Percentiles rank a stretch among this genome's conserved stretches.
Conservation (phyloP, 2,888 invertebrate species). For the Agrotis exclamationis region DNA sequence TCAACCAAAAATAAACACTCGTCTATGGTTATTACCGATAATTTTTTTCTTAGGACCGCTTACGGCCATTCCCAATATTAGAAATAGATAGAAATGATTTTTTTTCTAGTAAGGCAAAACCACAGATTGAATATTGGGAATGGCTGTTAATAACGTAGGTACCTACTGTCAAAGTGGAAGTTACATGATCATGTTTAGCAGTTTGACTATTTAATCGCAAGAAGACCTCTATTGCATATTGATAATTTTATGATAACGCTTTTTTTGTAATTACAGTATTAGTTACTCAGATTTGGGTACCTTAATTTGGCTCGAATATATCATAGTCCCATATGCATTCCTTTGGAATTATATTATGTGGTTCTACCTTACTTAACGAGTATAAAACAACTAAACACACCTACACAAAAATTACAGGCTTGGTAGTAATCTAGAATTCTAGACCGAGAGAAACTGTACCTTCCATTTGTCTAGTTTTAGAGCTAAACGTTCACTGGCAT, state of each 20-base stretch:
- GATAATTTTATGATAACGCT: no score
- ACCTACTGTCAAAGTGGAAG: no score
- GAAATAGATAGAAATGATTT: no score
- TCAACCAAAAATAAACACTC: constrained; percentile 9
- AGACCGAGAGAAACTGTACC: constrained; percentile 24
- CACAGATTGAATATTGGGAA: no score
- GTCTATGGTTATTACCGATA: background rate
- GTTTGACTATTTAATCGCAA: no score
- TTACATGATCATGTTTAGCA: no score
- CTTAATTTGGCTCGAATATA: background rate
- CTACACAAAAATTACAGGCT: background rate
- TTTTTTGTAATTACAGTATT: no score
- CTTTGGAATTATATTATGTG: background rate
- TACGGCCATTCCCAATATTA: no score
- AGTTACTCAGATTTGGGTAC: no score
- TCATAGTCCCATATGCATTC: background rate
- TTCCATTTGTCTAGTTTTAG: background rate
- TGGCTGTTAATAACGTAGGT: no score
- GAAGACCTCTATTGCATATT: no score
- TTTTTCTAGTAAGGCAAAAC: no score
- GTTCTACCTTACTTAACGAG: background rate
- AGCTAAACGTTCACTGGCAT: background rate
- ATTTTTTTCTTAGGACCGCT: background rate
- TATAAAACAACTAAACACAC: background rate
- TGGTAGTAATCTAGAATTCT: background rate